Conservation (phyloP, 2,113 vertebrate species). For the Barbus barbus region DNA sequence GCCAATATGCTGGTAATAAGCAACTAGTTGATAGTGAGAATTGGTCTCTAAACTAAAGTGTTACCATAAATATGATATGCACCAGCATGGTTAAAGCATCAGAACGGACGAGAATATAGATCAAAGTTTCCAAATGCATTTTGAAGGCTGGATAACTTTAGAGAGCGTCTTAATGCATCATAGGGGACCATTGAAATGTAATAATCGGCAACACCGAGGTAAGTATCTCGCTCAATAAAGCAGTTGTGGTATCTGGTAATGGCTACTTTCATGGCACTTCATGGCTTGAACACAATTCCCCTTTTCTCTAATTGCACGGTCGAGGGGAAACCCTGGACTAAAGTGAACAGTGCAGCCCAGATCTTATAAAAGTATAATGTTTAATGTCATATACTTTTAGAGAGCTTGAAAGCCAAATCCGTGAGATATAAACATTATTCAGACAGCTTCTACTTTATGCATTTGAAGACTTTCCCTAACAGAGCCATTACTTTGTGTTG, state of each 20-base stretch:
- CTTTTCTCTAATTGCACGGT: constrained; percentile 24
- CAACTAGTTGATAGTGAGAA: neutral
- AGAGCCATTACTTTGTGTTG: constrained; percentile 62
- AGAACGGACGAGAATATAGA: constrained; percentile 3
- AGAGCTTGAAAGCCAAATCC: constrained; percentile 21
- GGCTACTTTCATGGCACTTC: constrained; percentile 21
- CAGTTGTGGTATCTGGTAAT: constrained; percentile 30
- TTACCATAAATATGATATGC: neutral
- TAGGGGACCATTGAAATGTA: constrained; percentile 21
- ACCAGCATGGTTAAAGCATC: neutral
- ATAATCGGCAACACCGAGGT: constrained; percentile 7
- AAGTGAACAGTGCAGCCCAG: neutral
- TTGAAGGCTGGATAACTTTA: constrained; percentile 1
- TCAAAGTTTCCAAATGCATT: constrained; percentile 18
- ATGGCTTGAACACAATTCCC: constrained; percentile 29
- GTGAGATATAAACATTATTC: constrained; percentile 12
- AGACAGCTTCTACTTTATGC: constrained; percentile 34
- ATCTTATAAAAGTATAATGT: constrained; percentile 28
- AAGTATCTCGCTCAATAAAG: constrained; percentile 35
- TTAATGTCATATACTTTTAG: constrained; percentile 1
- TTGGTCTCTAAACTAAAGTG: neutral
- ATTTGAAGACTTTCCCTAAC: constrained; percentile 33
- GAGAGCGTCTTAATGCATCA: constrained; percentile 15
- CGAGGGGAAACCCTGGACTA: neutral
- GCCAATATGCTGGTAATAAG: neutral